These are phyloP conservation scores for Centropus unirufus DNA, from an alignment of 2,113 vertebrate species.

Conservation along the genomic window DNA sequence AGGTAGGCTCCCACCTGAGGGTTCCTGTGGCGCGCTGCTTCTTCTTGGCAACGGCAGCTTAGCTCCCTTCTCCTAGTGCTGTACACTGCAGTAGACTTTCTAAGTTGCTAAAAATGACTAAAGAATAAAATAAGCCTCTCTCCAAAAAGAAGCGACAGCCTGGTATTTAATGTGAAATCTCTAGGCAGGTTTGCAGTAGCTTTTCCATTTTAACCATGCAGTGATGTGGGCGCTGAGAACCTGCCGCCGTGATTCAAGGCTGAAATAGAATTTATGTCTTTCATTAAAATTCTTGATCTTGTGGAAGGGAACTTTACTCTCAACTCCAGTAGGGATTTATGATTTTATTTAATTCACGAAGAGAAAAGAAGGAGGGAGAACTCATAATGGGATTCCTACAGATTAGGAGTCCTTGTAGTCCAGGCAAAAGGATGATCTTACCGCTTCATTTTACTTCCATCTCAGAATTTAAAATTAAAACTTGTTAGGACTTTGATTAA, in stretches of 20 bases:
- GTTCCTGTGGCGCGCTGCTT: constrained; percentile 22
- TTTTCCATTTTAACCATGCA: constrained; percentile 6
- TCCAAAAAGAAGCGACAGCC: constrained; percentile 53
- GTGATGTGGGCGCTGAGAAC: not conserved
- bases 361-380: constrained; percentile 3
- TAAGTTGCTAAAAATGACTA: constrained; percentile 58
- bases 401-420: constrained; percentile 21
- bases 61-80: constrained; percentile 56
- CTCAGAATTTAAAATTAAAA: constrained; percentile 30
- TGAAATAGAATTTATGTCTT: constrained; percentile 21
- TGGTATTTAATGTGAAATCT: constrained; percentile 48
- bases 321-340: constrained; percentile 10
- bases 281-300: constrained; percentile 41
- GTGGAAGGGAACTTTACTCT: not conserved
- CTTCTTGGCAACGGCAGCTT: constrained; percentile 56
- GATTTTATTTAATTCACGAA: constrained; percentile 26
- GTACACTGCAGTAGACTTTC: constrained; percentile 34
- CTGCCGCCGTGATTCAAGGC: constrained; percentile 11
- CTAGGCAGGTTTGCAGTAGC: constrained; percentile 35
- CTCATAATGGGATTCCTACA: constrained; percentile 1
- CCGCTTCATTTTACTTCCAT: constrained; percentile 19
- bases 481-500: not conserved
- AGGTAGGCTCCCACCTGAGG: constrained; percentile 46
- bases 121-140: constrained; percentile 58
- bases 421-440: not conserved